Evolutionary conservation across 2,797 vertebrate genomes (phyloP).

Genomic region (Sebastes reedi): DNA sequence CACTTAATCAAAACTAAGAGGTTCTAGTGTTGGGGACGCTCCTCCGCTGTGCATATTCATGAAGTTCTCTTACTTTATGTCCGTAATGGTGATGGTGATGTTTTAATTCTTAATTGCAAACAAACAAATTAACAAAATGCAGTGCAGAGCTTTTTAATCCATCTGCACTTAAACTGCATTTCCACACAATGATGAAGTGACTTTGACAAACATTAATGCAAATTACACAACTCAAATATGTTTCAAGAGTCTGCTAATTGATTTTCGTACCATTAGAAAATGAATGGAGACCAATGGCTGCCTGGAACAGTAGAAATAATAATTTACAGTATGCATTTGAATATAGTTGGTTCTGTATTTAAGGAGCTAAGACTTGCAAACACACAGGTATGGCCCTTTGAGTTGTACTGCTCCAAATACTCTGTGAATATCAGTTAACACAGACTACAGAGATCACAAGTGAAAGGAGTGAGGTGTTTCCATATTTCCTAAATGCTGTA

Average conservation of each 20-base stretch:
- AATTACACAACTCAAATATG: neutral
- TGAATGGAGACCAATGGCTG: neutral
- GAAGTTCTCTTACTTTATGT: neutral
- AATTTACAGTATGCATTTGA: neutral
- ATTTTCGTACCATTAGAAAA: neutral
- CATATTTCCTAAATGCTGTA: neutral
- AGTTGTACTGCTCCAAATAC: neutral
- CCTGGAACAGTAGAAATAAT: neutral
- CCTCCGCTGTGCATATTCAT: neutral
- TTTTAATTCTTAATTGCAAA: neutral
- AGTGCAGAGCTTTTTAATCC: neutral
- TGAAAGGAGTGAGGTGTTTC: neutral
- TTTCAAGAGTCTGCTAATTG: neutral
- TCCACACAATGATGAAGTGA: neutral
- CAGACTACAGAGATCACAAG: neutral
- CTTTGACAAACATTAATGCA: constrained; percentile 4
- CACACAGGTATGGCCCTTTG: neutral
- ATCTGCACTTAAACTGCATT: neutral
- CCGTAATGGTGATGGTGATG: neutral
- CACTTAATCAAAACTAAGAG: neutral
- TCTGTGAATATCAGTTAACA: neutral
- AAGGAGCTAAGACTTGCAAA: neutral
- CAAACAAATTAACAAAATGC: neutral
- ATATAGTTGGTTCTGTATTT: neutral
- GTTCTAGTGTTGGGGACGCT: neutral